These are phyloP conservation scores for Solenodon paradoxus DNA, from an alignment of 2,113 vertebrate species.

Conservation along the genomic window DNA sequence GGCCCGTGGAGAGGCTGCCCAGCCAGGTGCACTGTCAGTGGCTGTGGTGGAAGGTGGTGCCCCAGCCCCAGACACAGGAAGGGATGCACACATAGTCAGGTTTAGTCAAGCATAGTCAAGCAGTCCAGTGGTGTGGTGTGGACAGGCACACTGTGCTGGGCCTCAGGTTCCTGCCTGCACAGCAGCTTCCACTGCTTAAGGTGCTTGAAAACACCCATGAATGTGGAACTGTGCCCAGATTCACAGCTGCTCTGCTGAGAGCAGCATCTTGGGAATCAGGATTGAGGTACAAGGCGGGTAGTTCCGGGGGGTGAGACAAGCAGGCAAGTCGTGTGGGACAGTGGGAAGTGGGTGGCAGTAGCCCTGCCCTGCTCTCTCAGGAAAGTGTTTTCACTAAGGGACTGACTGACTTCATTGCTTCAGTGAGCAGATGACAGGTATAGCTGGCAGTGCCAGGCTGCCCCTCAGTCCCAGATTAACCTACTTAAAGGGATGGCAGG, in stretches of 20 bases:
- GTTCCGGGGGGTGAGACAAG: not conserved
- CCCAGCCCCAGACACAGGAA: not conserved
- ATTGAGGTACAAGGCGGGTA: not conserved
- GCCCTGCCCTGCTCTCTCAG: not conserved
- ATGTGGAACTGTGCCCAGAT: not conserved
- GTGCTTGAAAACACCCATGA: not conserved
- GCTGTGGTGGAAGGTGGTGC: not conserved
- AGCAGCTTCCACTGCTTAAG: not conserved
- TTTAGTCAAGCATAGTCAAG: too few relatives aligned
- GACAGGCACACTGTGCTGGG: not conserved
- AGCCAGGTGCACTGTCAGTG: not conserved
- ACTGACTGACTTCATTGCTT: not conserved
- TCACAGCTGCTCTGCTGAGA: accelerated
- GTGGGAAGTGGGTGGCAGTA: not conserved
- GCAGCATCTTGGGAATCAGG: not conserved
- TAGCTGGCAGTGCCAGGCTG: not conserved
- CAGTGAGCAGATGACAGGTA: not conserved
- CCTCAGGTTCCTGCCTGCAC: not conserved
- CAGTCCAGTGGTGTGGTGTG: not conserved
- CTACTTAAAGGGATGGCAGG: accelerated
- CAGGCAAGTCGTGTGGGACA: accelerated
- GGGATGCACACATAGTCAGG: not conserved
- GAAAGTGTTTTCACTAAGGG: not conserved
- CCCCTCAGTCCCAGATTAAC: not conserved
- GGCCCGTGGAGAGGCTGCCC: not conserved